Evolutionary conservation across 2,888 invertebrate genomes (phyloP).

Genomic region (Stomorhina lunata): DNA sequence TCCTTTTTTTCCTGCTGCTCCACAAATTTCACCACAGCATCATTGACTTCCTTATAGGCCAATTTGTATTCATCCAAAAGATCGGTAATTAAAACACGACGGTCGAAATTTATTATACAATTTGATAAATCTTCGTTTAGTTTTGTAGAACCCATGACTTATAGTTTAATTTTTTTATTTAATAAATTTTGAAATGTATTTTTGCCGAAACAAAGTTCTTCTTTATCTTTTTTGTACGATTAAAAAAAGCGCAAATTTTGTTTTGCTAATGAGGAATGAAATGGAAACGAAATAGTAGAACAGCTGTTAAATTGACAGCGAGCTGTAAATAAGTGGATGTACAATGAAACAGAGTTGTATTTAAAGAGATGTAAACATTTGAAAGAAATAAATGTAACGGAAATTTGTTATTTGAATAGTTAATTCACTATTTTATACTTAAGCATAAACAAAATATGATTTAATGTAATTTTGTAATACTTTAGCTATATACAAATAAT

Average conservation of each 20-base stretch:
- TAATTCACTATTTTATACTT: no score
- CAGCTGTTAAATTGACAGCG: conserved; percentile 24
- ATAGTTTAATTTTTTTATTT: not conserved
- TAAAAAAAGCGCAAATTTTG: not conserved
- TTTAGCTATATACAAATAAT: no score
- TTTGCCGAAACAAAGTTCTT: not conserved
- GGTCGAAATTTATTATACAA: conserved; percentile 75
- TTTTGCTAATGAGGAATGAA: not conserved
- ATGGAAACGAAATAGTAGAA: not conserved
- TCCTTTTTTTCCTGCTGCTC: conserved; percentile 70
- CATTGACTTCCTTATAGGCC: conserved; percentile 71
- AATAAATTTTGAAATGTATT: not conserved
- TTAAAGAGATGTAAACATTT: not conserved
- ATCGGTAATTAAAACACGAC: conserved; percentile 75
- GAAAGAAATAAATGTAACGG: not conserved
- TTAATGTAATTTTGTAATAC: no score
- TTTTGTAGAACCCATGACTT: conserved; percentile 62
- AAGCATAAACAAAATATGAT: no score
- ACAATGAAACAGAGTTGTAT: not conserved
- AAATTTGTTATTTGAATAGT: not conserved
- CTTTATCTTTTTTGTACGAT: not conserved
- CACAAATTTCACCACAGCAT: conserved; percentile 70
- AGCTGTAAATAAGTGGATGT: conserved; percentile 19
- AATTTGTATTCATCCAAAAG: conserved; percentile 75
- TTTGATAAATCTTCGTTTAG: conserved; percentile 73